phyloP scores from a whole-genome alignment of 2,113 vertebrate genomes.

The Phalacrocorax pelagicus region DNA sequence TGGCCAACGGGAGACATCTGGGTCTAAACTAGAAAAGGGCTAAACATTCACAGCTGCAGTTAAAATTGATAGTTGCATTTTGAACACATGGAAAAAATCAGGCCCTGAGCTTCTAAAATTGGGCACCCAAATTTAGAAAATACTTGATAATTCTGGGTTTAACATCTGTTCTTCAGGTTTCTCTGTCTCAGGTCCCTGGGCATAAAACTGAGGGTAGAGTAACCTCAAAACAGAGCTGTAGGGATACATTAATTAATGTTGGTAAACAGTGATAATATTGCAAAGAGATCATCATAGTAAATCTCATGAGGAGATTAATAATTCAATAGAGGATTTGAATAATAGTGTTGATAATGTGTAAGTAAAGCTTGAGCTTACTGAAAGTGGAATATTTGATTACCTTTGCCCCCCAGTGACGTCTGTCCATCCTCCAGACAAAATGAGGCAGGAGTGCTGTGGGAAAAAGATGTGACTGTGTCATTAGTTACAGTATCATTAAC shows the following conservation, averaged over 20 bases:
- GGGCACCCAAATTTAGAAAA: not conserved
- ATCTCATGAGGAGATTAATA: not conserved
- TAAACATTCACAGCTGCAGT: conserved; percentile 32
- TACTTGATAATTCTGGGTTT: not conserved
- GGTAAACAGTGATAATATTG: not conserved
- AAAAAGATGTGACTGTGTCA: not conserved
- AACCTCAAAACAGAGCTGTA: not conserved
- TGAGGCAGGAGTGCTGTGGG: not conserved
- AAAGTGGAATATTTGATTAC: not conserved
- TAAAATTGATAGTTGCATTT: not conserved
- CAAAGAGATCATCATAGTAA: not conserved
- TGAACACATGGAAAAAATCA: not conserved
- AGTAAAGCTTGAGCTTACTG: not conserved
- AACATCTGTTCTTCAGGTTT: not conserved
- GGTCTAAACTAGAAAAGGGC: conserved; percentile 19
- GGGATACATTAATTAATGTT: not conserved
- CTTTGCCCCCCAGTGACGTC: not conserved
- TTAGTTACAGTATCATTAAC: not conserved
- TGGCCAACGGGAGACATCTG: not conserved
- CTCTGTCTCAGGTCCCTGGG: not conserved
- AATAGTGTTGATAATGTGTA: not conserved
- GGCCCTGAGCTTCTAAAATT: not conserved
- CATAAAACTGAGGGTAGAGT: not conserved
- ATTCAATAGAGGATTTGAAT: not conserved
- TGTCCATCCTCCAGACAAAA: not conserved